phyloP scores from a whole-genome alignment of 2,797 vertebrate species.

The Numenius phaeopus region DNA sequence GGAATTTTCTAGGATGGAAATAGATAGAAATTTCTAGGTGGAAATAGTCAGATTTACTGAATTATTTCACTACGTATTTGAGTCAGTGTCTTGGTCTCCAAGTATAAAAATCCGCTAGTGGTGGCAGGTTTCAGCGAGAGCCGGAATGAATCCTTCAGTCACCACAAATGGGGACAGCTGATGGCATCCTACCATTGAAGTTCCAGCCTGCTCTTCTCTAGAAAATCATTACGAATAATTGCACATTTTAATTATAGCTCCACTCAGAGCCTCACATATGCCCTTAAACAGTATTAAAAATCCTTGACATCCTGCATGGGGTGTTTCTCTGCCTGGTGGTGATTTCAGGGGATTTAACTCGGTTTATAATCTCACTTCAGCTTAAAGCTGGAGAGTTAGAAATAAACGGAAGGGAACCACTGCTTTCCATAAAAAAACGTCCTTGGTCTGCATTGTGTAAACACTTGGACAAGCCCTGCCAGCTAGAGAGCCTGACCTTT shows the following conservation, averaged over 20 bases:
- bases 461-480: neutral
- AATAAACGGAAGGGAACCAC: neutral
- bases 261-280: neutral
- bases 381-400: neutral
- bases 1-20: neutral
- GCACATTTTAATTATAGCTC: neutral
- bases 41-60: neutral
- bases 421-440: neutral
- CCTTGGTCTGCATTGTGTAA: neutral
- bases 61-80: neutral
- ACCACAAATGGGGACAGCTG: fast-evolving
- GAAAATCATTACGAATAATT: neutral
- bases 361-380: neutral
- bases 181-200: neutral
- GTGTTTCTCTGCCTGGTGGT: neutral
- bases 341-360: neutral
- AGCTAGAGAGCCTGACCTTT: neutral
- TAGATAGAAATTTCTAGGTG: neutral
- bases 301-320: neutral
- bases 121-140: neutral
- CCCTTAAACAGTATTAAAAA: neutral
- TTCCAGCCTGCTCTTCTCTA: neutral
- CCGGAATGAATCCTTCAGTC: neutral
- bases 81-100: neutral
- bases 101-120: neutral